Evolutionary conservation across 2,888 invertebrate genomes (phyloP).

Genomic region (Andrena praecox): DNA sequence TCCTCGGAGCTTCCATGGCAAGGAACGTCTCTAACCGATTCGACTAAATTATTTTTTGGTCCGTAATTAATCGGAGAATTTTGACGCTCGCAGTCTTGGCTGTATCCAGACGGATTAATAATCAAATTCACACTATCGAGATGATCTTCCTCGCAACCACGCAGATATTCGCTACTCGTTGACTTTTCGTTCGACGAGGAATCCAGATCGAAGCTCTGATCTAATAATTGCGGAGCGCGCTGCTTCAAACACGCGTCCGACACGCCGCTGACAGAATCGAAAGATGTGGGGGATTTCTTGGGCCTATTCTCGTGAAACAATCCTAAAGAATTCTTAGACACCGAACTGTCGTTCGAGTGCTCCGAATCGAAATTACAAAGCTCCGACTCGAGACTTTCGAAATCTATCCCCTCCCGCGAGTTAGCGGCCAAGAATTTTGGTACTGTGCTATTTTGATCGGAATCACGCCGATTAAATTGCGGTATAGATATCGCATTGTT

Average conservation of each 20-base stretch:
- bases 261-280: conserved; percentile 67
- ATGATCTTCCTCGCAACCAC: conserved; percentile 63
- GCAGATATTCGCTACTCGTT: conserved; percentile 73
- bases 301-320: conserved; percentile 72
- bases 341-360: conserved; percentile 79
- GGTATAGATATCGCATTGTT: conserved; percentile 77
- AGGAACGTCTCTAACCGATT: conserved; percentile 65
- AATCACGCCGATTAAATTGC: conserved; percentile 69
- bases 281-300: conserved; percentile 71
- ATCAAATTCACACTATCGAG: conserved; percentile 61
- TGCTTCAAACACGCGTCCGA: conserved; percentile 70
- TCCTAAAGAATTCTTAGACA: conserved; percentile 76
- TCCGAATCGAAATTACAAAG: conserved; percentile 80
- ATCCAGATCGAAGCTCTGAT: conserved; percentile 70
- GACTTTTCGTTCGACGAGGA: conserved; percentile 70
- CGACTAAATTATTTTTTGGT: conserved; percentile 51
- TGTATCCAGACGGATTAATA: conserved; percentile 39
- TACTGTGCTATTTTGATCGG: conserved; percentile 67
- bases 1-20: conserved; percentile 75
- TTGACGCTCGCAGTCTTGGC: conserved; percentile 56
- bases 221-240: conserved; percentile 62
- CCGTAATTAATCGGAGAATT: conserved; percentile 48
- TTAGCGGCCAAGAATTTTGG: conserved; percentile 81
- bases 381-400: conserved; percentile 81
- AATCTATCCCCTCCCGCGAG: conserved; percentile 83